phyloP scores from a whole-genome alignment of 2,888 invertebrate genomes.

The Elysia crispata region DNA sequence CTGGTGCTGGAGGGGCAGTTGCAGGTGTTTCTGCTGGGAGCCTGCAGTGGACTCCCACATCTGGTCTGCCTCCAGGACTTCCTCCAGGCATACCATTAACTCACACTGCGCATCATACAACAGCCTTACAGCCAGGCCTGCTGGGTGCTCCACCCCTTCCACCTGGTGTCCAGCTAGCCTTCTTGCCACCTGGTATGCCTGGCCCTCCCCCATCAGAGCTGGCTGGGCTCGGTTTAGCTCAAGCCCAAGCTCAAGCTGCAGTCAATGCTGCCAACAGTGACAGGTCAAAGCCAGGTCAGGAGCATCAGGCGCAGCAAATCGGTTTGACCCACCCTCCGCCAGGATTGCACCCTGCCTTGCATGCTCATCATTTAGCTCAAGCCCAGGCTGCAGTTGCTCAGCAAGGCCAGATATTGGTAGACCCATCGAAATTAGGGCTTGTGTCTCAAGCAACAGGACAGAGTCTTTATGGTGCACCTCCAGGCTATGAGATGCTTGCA shows the following conservation, averaged over 20 bases:
- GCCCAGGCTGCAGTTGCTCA: constrained; percentile 39
- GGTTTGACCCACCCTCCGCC: no score
- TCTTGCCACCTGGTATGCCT: constrained; percentile 45
- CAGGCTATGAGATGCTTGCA: constrained; percentile 38
- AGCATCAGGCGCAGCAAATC: no score
- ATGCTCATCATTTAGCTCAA: constrained; percentile 12
- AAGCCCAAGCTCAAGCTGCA: constrained; percentile 23
- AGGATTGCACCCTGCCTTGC: constrained; percentile 1
- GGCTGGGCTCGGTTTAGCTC: constrained; percentile 29
- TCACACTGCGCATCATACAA: constrained; percentile 33
- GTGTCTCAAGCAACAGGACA: constrained; percentile 43
- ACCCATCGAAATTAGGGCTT: constrained; percentile 11
- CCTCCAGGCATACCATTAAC: constrained; percentile 25
- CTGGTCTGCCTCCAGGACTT: constrained; percentile 40
- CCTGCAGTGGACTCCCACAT: constrained; percentile 34
- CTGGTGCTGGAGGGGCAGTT: not conserved
- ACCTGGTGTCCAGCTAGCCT: constrained; percentile 43
- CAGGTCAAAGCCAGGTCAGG: no score
- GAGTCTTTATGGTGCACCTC: constrained; percentile 47
- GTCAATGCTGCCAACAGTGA: no score
- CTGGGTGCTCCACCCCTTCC: constrained; percentile 46
- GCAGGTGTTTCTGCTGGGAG: not conserved
- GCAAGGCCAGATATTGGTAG: constrained; percentile 45
- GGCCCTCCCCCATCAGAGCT: constrained; percentile 43
- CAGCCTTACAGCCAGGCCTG: constrained; percentile 45